Percentiles rank a stretch among this genome's conserved stretches.
These are phyloP conservation scores for Cotesia chilonis DNA, from an alignment of 1,140 invertebrate genomes.

Conservation along the genomic window DNA sequence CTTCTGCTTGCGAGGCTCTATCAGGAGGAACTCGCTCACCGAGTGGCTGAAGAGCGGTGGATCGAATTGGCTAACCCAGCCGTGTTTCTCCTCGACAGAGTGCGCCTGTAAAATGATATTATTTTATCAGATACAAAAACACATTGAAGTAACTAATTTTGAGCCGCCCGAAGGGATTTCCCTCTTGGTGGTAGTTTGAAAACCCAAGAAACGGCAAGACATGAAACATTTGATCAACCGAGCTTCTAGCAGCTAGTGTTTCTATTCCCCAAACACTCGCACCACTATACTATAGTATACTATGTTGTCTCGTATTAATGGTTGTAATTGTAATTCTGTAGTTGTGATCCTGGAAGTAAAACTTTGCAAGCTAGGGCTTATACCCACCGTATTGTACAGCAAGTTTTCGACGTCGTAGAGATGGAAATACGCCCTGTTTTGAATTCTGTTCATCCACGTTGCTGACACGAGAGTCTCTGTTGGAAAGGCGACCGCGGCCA, in stretches of 20 bases:
- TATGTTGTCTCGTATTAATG: too few species aligned
- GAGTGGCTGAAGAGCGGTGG: slow-evolving; percentile 70
- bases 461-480: slow-evolving; percentile 75
- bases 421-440: slow-evolving; percentile 74
- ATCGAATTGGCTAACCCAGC: slow-evolving; percentile 76
- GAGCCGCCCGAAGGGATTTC: too few species aligned
- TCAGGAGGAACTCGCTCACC: slow-evolving; percentile 67
- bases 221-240: too few species aligned
- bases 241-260: too few species aligned
- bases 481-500: slow-evolving; percentile 81
- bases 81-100: slow-evolving; percentile 63
- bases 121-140: too few species aligned
- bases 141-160: too few species aligned
- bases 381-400: slow-evolving; percentile 64
- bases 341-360: neutral
- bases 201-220: slow-evolving; percentile 7
- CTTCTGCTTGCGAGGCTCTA: slow-evolving; percentile 72
- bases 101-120: slow-evolving; percentile 48
- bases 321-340: too few species aligned
- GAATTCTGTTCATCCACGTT: slow-evolving; percentile 87
- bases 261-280: too few species aligned
- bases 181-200: neutral
- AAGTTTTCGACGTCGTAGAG: slow-evolving; percentile 65
- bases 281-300: too few species aligned
- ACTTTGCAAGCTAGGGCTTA: neutral